Evolutionary conservation across 1,140 invertebrate species (phyloP), one percentile per base, ranked within the genome.

Genomic region (Aporrectodea caliginosa): DNA sequence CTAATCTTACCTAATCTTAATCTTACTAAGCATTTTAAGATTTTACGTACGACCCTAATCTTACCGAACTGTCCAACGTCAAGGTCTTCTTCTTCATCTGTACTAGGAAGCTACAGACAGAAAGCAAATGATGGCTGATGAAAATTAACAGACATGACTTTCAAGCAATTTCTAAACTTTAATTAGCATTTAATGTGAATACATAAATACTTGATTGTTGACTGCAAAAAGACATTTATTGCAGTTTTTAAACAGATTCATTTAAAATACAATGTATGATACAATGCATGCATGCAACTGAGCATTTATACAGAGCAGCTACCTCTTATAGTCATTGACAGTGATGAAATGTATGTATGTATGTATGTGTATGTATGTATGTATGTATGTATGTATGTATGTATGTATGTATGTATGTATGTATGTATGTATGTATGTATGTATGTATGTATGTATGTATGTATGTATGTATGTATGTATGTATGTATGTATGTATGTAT

Each of bases 321-420:
- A 22, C 14, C 14, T 31, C 12, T 16, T 31, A 16, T 22, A 16
- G 58, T 27, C 27, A 68, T 27, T 68, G 14, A 16, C 58, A 31
- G 86, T 31, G 78, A 84, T 43, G 84, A 81, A 76, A 33, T 30
- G 73, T 68, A 68, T 68, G 58, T 68, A 68, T 68, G 58, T 68
- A 68, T 68, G 58, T 68, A 68, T 68, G 58, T 68, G 27, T 68
- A 68, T 68, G 58, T 68, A 68, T 68, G 58, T 68, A 68, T 68
- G 58, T 68, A 68, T 68, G 27, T 68, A 27, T 68, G 27, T 68
- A 27, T 68, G 27, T 68, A 27, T 68, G 27, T 68, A 27, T 68
- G 27, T 68, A 27, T 68, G 27, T 68, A 27, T 68, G 27, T 68
- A 27, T 68, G 27, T 68, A 68, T 68, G 58, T 68, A 68, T 68